Evolutionary conservation across 2,888 invertebrate species (phyloP).

Genomic region (Pecten maximus): DNA sequence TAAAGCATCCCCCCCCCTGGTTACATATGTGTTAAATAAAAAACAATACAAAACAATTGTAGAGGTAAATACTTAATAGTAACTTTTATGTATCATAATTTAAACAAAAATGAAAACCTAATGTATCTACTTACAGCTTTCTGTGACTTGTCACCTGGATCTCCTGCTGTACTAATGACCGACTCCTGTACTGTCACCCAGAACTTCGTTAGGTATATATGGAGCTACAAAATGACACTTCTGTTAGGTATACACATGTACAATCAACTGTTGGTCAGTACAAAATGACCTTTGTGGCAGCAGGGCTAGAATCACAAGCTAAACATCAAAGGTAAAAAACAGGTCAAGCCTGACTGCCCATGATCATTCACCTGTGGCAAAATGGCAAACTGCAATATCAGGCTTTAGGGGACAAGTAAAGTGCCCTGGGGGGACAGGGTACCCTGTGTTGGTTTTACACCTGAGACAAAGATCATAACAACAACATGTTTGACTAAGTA

Average conservation of each 20-base stretch:
- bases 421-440: neutral
- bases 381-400: neutral
- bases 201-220: too few species aligned
- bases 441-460: slow-evolving; percentile 22
- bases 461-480: neutral
- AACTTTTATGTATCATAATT: too few species aligned
- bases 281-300: too few species aligned
- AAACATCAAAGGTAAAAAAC: neutral
- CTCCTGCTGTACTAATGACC: neutral
- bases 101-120: too few species aligned
- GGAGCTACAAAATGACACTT: neutral
- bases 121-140: neutral
- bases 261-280: neutral
- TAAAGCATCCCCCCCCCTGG: too few species aligned
- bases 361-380: neutral
- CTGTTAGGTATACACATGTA: neutral
- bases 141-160: neutral
- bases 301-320: too few species aligned
- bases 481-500: slow-evolving; percentile 1
- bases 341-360: slow-evolving; percentile 12
- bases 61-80: too few species aligned
- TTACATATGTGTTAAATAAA: too few species aligned
- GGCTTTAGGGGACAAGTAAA: neutral
- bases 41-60: too few species aligned
- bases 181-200: neutral